Percentiles rank a stretch among this genome's conserved stretches.
phyloP scores from a whole-genome alignment of 2,888 invertebrate genomes.

The Apotomis turbidana region DNA sequence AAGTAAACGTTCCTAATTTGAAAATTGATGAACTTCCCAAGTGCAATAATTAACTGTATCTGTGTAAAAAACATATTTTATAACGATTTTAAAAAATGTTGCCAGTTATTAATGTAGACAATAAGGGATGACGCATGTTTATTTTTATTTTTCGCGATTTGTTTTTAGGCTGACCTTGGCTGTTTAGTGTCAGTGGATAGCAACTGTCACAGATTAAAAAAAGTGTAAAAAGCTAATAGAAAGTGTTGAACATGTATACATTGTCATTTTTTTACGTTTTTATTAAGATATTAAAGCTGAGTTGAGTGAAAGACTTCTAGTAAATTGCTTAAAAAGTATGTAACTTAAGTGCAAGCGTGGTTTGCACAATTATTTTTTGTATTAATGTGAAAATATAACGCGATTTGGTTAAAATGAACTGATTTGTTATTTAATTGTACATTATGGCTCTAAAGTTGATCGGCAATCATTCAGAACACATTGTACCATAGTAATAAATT shows the following conservation, averaged over 20 bases:
- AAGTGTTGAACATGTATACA: conserved; percentile 61
- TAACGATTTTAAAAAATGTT: conserved; percentile 39
- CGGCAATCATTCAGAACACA: conserved; percentile 73
- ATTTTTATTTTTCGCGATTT: conserved; percentile 19
- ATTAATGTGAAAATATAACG: conserved; percentile 46
- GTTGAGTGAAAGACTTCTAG: conserved; percentile 57
- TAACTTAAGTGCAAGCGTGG: conserved; percentile 58
- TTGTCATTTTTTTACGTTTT: conserved; percentile 80
- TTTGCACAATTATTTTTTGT: conserved; percentile 48
- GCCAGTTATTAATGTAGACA: conserved; percentile 33
- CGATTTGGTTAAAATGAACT: conserved; percentile 43
- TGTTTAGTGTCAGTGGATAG: conserved; percentile 14
- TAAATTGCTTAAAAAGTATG: conserved; percentile 59
- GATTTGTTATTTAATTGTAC: conserved; percentile 50
- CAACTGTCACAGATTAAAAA: conserved; percentile 40
- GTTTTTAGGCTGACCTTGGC: not conserved
- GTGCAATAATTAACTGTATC: conserved; percentile 38
- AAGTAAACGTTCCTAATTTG: conserved; percentile 38
- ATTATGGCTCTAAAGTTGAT: conserved; percentile 50
- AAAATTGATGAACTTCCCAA: conserved; percentile 27
- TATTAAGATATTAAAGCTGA: conserved; percentile 65
- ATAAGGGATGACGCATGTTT: conserved; percentile 32
- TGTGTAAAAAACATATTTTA: conserved; percentile 34
- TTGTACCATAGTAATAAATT: conserved; percentile 83
- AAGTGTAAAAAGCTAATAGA: conserved; percentile 50